phyloP scores from a whole-genome alignment of 30 jellyfish, hydroid and myxozoan species.

The Cassiopea xamachana region DNA sequence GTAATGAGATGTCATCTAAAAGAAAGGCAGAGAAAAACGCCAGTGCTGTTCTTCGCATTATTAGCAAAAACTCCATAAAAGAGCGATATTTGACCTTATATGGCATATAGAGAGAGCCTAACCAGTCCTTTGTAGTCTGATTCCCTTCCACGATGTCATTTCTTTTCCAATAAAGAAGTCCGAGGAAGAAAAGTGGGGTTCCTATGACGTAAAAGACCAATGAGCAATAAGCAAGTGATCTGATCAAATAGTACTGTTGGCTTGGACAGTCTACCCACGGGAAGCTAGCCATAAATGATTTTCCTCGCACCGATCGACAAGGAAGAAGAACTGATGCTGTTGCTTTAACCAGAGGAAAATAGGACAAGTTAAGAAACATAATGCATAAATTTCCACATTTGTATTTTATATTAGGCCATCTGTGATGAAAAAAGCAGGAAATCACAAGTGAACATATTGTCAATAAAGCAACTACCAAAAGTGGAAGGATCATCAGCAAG shows the following conservation, averaged over 20 bases:
- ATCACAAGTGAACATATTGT: not conserved
- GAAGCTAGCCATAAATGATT: constrained; percentile 36
- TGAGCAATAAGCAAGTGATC: constrained; percentile 6
- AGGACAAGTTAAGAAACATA: constrained; percentile 57
- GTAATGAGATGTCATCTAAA: constrained; percentile 7
- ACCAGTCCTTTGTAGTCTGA: constrained; percentile 38
- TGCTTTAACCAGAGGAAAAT: constrained; percentile 62
- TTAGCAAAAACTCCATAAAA: constrained; percentile 47
- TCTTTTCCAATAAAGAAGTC: constrained; percentile 43
- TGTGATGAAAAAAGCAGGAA: constrained; percentile 18
- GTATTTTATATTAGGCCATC: constrained; percentile 4
- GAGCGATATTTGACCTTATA: constrained; percentile 52
- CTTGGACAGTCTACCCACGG: constrained; percentile 61
- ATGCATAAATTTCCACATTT: constrained; percentile 38
- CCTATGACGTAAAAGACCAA: constrained; percentile 60
- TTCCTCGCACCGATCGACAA: constrained; percentile 19
- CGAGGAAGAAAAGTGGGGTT: constrained; percentile 42
- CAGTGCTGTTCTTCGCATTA: constrained; percentile 55
- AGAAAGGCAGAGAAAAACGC: constrained; percentile 50
- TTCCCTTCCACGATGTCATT: constrained; percentile 21
- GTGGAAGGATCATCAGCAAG: constrained; percentile 56
- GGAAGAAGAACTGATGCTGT: constrained; percentile 44
- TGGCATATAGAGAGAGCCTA: constrained; percentile 62
- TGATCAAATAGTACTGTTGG: not conserved
- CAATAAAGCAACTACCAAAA: not conserved